These are phyloP conservation scores for Micrasema minimum DNA, from an alignment of 1,140 invertebrate species.

Conservation along the genomic window DNA sequence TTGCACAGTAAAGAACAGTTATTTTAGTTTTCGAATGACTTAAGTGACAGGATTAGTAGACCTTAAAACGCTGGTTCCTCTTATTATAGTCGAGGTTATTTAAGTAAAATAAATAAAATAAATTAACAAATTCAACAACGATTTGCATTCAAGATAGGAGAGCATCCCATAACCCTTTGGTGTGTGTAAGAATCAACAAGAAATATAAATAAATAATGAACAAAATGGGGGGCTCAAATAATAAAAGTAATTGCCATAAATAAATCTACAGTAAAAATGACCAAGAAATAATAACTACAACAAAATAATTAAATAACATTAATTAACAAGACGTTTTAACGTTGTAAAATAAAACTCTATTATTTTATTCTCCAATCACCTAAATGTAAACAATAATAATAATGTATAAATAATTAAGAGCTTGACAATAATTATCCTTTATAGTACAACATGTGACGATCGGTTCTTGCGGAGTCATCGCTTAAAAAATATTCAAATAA, in stretches of 20 bases:
- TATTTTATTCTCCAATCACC: slow-evolving; percentile 52
- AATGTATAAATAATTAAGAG: slow-evolving; percentile 43
- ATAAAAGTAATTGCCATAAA: slow-evolving; percentile 38
- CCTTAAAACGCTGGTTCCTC: background rate
- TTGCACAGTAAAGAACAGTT: too few species aligned
- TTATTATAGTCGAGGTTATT: background rate
- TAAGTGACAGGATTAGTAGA: slow-evolving; percentile 13
- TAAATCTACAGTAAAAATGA: slow-evolving; percentile 29
- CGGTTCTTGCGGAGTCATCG: slow-evolving; percentile 22
- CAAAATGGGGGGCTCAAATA: slow-evolving; percentile 40
- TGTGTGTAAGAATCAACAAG: slow-evolving; percentile 49
- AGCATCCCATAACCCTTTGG: slow-evolving; percentile 46
- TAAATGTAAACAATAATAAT: slow-evolving; percentile 51
- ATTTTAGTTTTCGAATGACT: background rate
- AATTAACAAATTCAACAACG: slow-evolving; percentile 37
- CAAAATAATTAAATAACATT: slow-evolving; percentile 46
- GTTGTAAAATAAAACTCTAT: slow-evolving; percentile 55
- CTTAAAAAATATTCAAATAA: background rate
- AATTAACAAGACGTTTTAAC: slow-evolving; percentile 53
- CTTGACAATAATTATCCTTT: slow-evolving; percentile 42
- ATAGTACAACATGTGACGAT: slow-evolving; percentile 43
- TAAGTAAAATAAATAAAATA: slow-evolving; percentile 30
- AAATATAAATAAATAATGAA: slow-evolving; percentile 39
- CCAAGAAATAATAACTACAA: slow-evolving; percentile 50
- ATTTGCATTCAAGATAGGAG: slow-evolving; percentile 37